Evolutionary conservation across 1,140 invertebrate species (phyloP).

Genomic region (Pectinophora gossypiella): DNA sequence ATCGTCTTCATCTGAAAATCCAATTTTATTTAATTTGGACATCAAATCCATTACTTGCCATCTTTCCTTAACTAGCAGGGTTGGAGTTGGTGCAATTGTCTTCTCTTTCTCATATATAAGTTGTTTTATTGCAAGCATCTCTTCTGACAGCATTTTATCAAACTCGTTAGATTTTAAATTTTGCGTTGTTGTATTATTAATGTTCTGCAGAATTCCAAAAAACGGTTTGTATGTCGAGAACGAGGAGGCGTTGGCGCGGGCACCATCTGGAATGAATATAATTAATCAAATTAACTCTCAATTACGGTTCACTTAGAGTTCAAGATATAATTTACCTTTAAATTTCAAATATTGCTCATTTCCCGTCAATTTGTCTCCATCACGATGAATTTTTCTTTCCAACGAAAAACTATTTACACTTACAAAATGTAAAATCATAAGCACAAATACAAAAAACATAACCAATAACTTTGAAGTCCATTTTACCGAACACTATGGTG

Average conservation of each 20-base stretch:
- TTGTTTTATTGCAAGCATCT: conserved; percentile 52
- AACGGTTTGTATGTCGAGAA: conserved; percentile 10
- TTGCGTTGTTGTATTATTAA: conserved; percentile 13
- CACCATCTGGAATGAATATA: conserved; percentile 1
- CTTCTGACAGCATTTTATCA: conserved; percentile 55
- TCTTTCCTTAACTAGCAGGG: conserved; percentile 43
- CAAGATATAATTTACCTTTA: not conserved
- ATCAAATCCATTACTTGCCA: conserved; percentile 23
- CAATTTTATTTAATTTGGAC: not conserved
- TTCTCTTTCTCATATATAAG: conserved; percentile 39
- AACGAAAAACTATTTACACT: conserved; percentile 16
- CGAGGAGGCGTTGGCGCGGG: not conserved
- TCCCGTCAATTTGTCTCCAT: not conserved
- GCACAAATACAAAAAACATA: conserved; percentile 50
- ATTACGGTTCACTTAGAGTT: not conserved
- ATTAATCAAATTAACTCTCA: not conserved
- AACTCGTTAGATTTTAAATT: conserved; percentile 53
- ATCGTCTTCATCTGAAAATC: not conserved
- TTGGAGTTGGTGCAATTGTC: conserved; percentile 33
- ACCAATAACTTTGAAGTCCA: conserved; percentile 35
- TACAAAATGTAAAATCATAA: conserved; percentile 18
- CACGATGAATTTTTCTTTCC: not conserved
- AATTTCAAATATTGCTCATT: not conserved
- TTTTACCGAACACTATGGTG: conserved; percentile 24
- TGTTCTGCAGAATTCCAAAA: conserved; percentile 20